phyloP scores from a whole-genome alignment of 2,797 vertebrate genomes.

The Allobates femoralis region DNA sequence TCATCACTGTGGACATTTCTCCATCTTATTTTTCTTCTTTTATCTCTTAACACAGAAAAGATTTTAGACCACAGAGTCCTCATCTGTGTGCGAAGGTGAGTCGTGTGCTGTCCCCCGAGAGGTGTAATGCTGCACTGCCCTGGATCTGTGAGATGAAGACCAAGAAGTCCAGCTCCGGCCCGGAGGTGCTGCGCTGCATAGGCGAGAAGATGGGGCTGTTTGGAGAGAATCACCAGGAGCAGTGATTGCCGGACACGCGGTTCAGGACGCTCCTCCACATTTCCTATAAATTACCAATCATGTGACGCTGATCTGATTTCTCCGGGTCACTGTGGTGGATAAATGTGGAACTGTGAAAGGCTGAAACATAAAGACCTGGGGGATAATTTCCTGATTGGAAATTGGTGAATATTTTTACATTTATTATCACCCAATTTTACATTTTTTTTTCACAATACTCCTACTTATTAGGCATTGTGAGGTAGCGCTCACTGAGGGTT shows the following conservation, averaged over 20 bases:
- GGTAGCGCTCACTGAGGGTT: too few species aligned
- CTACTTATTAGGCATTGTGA: too few species aligned
- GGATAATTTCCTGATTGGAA: too few species aligned
- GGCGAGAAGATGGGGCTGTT: neutral
- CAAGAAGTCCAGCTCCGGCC: neutral
- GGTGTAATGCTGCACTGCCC: neutral
- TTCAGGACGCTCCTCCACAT: too few species aligned
- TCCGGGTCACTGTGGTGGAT: too few species aligned
- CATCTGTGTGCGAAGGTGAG: neutral
- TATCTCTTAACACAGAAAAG: neutral
- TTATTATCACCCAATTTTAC: too few species aligned
- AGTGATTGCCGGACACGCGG: neutral
- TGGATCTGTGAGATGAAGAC: neutral
- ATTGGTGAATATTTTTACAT: too few species aligned
- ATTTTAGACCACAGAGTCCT: accelerated
- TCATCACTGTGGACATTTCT: neutral
- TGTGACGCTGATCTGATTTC: too few species aligned
- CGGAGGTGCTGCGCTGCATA: neutral
- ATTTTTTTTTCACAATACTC: too few species aligned
- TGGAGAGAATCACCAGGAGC: neutral
- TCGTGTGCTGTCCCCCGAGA: accelerated
- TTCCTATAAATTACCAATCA: too few species aligned
- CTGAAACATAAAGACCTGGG: too few species aligned
- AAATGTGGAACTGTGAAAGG: too few species aligned
- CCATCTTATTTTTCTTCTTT: neutral